Evolutionary conservation across 2,797 vertebrate genomes (phyloP).

Genomic region (Trichosurus vulpecula): DNA sequence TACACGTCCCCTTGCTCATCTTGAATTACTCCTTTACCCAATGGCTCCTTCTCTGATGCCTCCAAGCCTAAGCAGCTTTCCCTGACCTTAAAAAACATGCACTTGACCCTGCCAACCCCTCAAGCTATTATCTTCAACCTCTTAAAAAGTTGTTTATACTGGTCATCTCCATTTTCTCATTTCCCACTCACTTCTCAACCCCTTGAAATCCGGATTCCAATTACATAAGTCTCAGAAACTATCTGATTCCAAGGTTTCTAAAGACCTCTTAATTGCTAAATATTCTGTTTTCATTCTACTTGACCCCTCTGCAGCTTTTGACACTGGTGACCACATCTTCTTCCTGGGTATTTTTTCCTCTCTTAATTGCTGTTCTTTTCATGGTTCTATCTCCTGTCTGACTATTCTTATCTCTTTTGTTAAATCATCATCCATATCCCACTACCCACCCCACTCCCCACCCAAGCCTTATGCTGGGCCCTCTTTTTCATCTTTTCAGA

Average conservation of each 20-base stretch:
- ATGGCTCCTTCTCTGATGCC: neutral
- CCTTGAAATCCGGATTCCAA: neutral
- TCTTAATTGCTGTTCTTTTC: neutral
- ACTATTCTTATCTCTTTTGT: neutral
- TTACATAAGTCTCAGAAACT: neutral
- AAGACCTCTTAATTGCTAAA: neutral
- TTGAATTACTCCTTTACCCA: neutral
- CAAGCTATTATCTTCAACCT: neutral
- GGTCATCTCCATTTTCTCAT: neutral
- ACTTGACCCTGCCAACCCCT: neutral
- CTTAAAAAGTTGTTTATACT: neutral
- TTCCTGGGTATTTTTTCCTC: neutral
- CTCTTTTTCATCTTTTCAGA: neutral
- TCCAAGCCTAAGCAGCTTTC: neutral
- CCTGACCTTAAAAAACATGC: neutral
- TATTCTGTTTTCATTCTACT: neutral
- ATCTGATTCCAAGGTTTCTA: neutral
- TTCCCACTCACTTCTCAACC: neutral
- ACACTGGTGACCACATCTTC: neutral
- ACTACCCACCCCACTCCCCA: too few species aligned
- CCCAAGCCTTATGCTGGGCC: neutral
- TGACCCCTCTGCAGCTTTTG: neutral
- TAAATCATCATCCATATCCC: neutral
- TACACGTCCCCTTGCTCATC: neutral
- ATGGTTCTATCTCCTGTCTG: neutral